Base-by-base conservation (phyloP, 2,113 vertebrate genomes). In the Calyptommatus sinebrachiatus region DNA sequence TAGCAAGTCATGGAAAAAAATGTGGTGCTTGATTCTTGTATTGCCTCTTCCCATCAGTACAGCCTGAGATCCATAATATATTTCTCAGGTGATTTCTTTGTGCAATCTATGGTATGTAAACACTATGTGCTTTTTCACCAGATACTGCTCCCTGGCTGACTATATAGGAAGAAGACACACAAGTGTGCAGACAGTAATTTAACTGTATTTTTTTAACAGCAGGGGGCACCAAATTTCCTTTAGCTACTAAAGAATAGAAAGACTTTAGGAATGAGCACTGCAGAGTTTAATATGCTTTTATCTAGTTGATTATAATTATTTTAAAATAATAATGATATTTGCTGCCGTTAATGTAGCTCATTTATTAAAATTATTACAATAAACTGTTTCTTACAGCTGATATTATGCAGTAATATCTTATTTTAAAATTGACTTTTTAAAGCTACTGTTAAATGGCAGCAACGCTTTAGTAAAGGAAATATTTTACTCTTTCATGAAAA, bases 141-240 rank as follows among this genome's bases (percentile, higher is more conserved):
- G 5, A 0, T 8, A 35, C 65, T 60, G 35, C 7, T 61, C 22
- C 35, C 46, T 35, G 24, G 41, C 35, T 48, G 21, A 28, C 0
- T 1, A 10, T 28, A 0, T 45, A 73, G 66, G 14, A 48, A 4
- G 60, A 8, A 4, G 60, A 8, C 28, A 86, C 7, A 31, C 22
- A 14, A 50, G 16, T 8, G 28, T 4, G 8, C 5, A 24, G 69
- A 24, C 29, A 75, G 26, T 67, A 71, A 78, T 16, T 62, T 26
- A 69, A 76, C n/a, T 71, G 10, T 31, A 20, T 76, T 82, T 80
- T n/a, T 81, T 73, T 29, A 78, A 85, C 92, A 91, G 90, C 53
- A 93, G 92, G 90, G 92, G 88, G 92, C 92, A 83, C 87, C 87
- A 90, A 20, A 81, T 84, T 89, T 83, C 88, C 72, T 90, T 62